phyloP scores from a whole-genome alignment of 1,140 invertebrate genomes.

The Drosophila malerkotliana region DNA sequence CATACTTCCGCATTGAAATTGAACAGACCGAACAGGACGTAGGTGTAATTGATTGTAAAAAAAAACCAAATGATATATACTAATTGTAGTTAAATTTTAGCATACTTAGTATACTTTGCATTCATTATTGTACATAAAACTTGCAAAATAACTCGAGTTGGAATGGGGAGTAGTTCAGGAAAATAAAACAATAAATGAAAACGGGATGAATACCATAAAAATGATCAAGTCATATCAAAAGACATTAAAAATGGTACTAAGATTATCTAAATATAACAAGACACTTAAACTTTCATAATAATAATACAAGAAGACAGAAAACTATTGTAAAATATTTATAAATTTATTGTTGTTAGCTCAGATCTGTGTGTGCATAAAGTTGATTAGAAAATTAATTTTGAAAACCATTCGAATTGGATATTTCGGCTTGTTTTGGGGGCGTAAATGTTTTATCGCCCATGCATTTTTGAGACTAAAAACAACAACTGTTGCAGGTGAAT shows the following conservation, averaged over 20 bases:
- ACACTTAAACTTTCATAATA: conserved; percentile 1
- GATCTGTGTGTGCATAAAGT: conserved; percentile 32
- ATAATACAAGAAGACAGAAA: conserved; percentile 6
- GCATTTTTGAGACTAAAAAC: conserved; percentile 3
- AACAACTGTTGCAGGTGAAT: conserved; percentile 64
- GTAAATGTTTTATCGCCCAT: conserved; percentile 33
- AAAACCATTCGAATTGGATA: conserved; percentile 14
- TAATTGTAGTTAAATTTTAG: conserved; percentile 36
- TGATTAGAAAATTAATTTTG: conserved; percentile 19
- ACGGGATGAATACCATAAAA: conserved; percentile 54
- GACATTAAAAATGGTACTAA: conserved; percentile 76
- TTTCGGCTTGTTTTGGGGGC: conserved; percentile 10
- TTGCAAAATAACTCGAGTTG: not conserved
- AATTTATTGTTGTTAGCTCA: conserved; percentile 57
- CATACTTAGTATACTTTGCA: conserved; percentile 39
- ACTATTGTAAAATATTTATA: conserved; percentile 77
- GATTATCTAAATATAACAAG: conserved; percentile 40
- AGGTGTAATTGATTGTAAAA: conserved; percentile 38
- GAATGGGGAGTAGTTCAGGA: not conserved
- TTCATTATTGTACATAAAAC: conserved; percentile 37
- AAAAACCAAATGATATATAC: conserved; percentile 18
- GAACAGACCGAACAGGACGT: conserved; percentile 10
- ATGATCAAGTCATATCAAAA: conserved; percentile 82
- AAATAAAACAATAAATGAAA: conserved; percentile 15
- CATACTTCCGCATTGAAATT: conserved; percentile 55